phyloP scores from a whole-genome alignment of 2,113 vertebrate species.

The Mesocricetus auratus region DNA sequence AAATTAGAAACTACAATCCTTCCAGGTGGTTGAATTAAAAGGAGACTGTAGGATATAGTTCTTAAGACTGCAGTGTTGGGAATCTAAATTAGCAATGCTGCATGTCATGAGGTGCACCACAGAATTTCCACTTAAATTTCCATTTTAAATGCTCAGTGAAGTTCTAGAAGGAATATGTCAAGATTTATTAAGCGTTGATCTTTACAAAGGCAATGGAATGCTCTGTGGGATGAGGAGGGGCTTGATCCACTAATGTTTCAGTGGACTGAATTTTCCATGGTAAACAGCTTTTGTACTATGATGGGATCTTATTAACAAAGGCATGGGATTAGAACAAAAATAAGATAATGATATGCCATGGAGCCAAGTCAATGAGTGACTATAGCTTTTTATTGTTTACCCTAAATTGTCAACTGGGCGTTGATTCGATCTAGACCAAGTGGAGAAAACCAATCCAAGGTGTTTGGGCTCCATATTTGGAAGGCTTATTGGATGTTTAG shows the following conservation, averaged over 20 bases:
- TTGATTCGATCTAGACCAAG: background rate
- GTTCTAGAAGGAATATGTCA: background rate
- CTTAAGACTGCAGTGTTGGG: background rate
- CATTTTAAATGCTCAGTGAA: background rate
- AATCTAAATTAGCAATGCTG: background rate
- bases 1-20: background rate
- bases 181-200: background rate
- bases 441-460: background rate
- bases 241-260: background rate
- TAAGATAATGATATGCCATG: background rate
- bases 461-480: background rate
- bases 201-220: background rate
- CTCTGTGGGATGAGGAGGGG: background rate
- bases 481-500: background rate
- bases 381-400: background rate
- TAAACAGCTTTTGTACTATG: background rate
- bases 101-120: background rate
- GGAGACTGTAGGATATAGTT: background rate
- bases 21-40: background rate
- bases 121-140: background rate
- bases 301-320: background rate
- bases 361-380: background rate
- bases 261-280: background rate
- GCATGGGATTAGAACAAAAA: background rate
- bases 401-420: background rate